Evolutionary conservation across 37 sponge, comb jelly and placozoan genomes (phyloP).

Genomic region (Cladorhizidae sp.): DNA sequence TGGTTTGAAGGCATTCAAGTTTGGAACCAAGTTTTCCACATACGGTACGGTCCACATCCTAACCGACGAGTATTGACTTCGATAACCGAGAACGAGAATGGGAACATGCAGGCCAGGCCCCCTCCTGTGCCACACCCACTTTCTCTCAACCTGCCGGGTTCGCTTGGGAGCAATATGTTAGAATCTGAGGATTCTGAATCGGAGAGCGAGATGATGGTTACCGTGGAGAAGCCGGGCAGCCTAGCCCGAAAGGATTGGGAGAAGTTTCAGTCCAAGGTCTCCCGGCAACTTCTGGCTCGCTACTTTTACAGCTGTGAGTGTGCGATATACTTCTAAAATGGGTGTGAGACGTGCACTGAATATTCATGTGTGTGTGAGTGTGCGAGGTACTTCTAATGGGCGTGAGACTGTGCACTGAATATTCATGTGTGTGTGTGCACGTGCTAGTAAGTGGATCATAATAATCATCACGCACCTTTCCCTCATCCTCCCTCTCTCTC

Average conservation of each 20-base stretch:
- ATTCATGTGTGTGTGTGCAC: background rate
- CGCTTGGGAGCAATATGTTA: background rate
- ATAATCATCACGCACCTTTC: background rate
- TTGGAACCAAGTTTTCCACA: conserved; percentile 76
- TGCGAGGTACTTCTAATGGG: background rate
- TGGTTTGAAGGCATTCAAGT: conserved; percentile 42
- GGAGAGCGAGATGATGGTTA: background rate
- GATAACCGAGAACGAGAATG: background rate
- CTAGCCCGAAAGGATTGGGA: conserved; percentile 41
- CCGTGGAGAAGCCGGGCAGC: conserved; percentile 11
- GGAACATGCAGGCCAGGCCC: background rate
- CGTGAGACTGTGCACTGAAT: background rate
- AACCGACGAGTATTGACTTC: background rate
- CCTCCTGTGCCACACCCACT: conserved; percentile 1
- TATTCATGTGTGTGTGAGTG: background rate
- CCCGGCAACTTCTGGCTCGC: conserved; percentile 66
- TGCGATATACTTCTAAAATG: too few species aligned
- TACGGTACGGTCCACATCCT: conserved; percentile 27
- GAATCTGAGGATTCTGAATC: background rate
- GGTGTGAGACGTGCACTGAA: too few species aligned
- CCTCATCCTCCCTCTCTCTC: conserved; percentile 1
- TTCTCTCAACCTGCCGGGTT: conserved; percentile 5
- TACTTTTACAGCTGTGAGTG: conserved; percentile 86
- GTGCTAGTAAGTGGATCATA: background rate
- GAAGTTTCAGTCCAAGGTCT: conserved; percentile 61